Conservation (phyloP, 2,888 invertebrate genomes). For the Sarcophaga variegata region DNA sequence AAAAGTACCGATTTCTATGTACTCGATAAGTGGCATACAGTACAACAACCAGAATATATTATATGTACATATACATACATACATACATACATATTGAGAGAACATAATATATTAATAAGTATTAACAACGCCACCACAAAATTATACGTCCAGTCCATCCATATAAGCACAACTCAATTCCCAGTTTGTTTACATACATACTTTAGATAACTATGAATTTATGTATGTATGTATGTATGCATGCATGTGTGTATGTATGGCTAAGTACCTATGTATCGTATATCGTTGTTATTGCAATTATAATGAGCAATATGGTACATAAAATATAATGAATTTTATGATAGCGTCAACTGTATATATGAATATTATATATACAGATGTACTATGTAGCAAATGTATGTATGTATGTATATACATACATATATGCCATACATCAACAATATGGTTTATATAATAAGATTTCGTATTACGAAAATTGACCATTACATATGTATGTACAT, state of each 20-base stretch:
- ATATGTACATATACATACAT: neutral
- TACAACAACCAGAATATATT: neutral
- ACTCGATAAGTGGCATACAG: neutral
- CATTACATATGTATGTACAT: neutral
- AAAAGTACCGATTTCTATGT: neutral
- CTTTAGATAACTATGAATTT: neutral
- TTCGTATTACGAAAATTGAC: slow-evolving; percentile 6
- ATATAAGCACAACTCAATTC: too few relatives aligned
- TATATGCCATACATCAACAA: neutral
- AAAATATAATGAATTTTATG: slow-evolving; percentile 45
- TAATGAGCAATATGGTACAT: slow-evolving; percentile 53
- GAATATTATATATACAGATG: neutral
- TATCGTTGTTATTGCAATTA: slow-evolving; percentile 30
- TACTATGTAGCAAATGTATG: neutral
- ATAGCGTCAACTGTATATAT: slow-evolving; percentile 6
- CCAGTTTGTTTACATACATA: neutral
- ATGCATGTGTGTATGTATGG: slow-evolving; percentile 4
- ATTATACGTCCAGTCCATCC: too few relatives aligned
- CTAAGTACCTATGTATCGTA: neutral
- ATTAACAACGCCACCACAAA: neutral
- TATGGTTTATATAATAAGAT: slow-evolving; percentile 50
- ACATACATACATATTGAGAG: neutral
- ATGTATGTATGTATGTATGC: slow-evolving; percentile 1
- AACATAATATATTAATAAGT: neutral
- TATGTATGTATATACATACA: neutral